Conservation (phyloP, 2,797 vertebrate genomes). For the Potorous gilbertii region DNA sequence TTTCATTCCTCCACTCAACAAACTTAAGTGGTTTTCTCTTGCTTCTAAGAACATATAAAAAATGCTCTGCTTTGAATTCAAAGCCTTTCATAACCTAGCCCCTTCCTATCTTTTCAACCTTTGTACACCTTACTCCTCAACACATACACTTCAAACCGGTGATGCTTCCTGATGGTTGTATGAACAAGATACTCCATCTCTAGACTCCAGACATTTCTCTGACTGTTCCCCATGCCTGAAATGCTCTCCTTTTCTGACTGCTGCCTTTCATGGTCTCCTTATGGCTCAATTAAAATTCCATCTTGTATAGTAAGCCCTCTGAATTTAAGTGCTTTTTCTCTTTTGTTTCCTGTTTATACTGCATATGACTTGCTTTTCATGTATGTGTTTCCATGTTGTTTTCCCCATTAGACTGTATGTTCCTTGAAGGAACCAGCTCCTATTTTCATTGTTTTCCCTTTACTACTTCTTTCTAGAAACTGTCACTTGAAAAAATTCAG, state of each 20-base stretch:
- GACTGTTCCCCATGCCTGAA: not conserved
- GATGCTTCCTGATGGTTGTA: not conserved
- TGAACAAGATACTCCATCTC: not conserved
- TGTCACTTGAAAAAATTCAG: not conserved
- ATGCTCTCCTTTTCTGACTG: not conserved
- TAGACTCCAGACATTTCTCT: not conserved
- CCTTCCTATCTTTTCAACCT: not conserved
- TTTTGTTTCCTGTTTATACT: not conserved
- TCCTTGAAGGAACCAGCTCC: not conserved
- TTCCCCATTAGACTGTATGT: not conserved
- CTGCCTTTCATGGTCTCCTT: not conserved
- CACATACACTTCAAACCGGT: accelerated
- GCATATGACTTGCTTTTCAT: not conserved
- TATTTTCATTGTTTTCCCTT: not conserved
- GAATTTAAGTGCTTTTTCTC: not conserved
- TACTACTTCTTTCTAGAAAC: not conserved
- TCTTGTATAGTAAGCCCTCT: not conserved
- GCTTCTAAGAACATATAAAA: not conserved
- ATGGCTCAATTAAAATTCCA: not conserved
- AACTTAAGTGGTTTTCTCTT: not conserved
- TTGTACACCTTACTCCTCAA: not conserved
- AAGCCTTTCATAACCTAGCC: not conserved
- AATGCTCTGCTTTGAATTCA: not conserved
- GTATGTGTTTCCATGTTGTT: not conserved
- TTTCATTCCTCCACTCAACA: too few species aligned